phyloP scores from a whole-genome alignment of 2,888 invertebrate genomes.

The Ecdyonurus torrentis region DNA sequence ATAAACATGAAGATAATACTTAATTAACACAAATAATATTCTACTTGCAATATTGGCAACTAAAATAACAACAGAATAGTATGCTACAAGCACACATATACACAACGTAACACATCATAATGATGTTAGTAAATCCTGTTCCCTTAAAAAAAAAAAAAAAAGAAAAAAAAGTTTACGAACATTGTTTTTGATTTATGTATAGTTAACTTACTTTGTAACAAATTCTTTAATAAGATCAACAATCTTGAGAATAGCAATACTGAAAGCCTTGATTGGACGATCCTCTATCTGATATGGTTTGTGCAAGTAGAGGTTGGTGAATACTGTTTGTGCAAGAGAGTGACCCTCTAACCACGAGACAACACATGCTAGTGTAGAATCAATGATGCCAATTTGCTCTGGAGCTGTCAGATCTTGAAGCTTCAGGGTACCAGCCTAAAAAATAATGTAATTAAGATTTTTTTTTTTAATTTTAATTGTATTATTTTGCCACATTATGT shows the following conservation, averaged over 20 bases:
- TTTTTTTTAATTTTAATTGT: conserved; percentile 8
- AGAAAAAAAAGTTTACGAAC: no score
- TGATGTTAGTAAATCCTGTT: no score
- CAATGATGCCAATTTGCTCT: conserved; percentile 85
- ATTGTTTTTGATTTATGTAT: not conserved
- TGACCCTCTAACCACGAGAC: conserved; percentile 97
- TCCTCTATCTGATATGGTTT: conserved; percentile 73
- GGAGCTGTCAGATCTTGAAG: conserved; percentile 53
- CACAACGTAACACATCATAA: no score
- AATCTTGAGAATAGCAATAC: conserved; percentile 72
- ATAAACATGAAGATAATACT: no score
- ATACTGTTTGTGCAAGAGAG: conserved; percentile 90
- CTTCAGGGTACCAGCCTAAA: conserved; percentile 58
- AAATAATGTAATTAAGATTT: no score
- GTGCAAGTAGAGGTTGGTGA: conserved; percentile 89
- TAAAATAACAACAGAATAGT: no score
- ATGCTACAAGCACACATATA: no score
- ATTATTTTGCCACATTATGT: not conserved
- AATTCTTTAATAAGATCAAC: conserved; percentile 79
- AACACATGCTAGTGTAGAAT: conserved; percentile 82
- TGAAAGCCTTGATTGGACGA: conserved; percentile 68
- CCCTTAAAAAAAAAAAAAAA: not conserved
- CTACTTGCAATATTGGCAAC: no score
- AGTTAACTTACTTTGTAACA: conserved; percentile 59
- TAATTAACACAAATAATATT: no score